Conservation (phyloP, 2,888 invertebrate species). For the Drosophila kuntzei region DNA sequence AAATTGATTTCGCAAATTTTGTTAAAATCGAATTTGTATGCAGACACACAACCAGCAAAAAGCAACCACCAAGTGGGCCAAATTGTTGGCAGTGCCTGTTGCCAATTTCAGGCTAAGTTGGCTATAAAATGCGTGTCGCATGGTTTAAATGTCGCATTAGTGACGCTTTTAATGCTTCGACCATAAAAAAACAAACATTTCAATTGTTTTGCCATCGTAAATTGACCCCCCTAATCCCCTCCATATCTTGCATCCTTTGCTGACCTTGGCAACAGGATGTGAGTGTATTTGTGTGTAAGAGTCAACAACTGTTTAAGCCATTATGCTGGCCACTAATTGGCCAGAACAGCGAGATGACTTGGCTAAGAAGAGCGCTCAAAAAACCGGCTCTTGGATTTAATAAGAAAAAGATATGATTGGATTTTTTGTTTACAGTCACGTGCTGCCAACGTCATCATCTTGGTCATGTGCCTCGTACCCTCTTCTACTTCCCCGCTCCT, state of each 20-base stretch:
- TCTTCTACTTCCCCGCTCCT: background rate
- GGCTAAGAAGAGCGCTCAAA: slow-evolving; percentile 23
- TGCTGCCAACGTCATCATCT: slow-evolving; percentile 44
- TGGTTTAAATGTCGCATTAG: slow-evolving; percentile 59
- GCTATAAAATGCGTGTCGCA: slow-evolving; percentile 54
- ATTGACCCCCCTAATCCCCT: slow-evolving; percentile 4
- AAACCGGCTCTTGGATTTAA: slow-evolving; percentile 67
- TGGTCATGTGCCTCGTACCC: slow-evolving; percentile 2
- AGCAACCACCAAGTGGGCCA: slow-evolving; percentile 29
- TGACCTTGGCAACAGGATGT: slow-evolving; percentile 67
- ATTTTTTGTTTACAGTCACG: slow-evolving; percentile 54
- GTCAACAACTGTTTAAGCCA: slow-evolving; percentile 29
- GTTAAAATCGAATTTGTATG: slow-evolving; percentile 58
- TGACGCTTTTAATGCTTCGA: slow-evolving; percentile 55
- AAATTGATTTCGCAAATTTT: slow-evolving; percentile 39
- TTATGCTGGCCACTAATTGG: slow-evolving; percentile 51
- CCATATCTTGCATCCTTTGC: slow-evolving; percentile 46
- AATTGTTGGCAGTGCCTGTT: slow-evolving; percentile 41
- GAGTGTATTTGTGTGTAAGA: background rate
- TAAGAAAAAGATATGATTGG: slow-evolving; percentile 42
- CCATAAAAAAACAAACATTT: slow-evolving; percentile 43
- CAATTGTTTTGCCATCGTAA: slow-evolving; percentile 42
- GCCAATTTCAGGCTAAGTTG: slow-evolving; percentile 45
- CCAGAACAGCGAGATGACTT: slow-evolving; percentile 6
- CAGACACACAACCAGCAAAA: slow-evolving; percentile 16